A percentile compares a stretch with the other conserved stretches of the same genome.
These are phyloP conservation scores for Excalfactoria chinensis DNA, from an alignment of 2,113 vertebrate genomes.

Conservation along the genomic window DNA sequence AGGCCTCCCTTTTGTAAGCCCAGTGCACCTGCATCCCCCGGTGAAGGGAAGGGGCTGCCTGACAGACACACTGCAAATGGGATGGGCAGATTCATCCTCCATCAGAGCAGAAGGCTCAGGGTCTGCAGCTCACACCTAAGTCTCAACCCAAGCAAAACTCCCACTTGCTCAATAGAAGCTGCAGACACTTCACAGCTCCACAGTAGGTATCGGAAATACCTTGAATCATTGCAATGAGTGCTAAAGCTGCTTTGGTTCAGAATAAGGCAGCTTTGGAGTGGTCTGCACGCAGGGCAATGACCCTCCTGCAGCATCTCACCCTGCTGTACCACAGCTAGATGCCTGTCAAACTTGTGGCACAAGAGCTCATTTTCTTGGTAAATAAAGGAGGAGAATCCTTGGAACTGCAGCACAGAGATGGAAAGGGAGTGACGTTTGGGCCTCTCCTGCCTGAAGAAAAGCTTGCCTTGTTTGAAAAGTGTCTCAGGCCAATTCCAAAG, in stretches of 20 bases:
- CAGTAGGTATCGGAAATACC: fast-evolving
- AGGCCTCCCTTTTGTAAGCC: background rate
- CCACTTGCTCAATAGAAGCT: background rate
- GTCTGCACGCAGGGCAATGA: background rate
- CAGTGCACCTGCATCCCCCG: background rate
- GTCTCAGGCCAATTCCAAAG: background rate
- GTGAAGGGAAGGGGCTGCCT: background rate
- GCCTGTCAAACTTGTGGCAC: background rate
- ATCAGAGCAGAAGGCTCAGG: background rate
- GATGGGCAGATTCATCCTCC: background rate
- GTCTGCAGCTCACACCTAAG: background rate
- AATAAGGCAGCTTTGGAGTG: background rate
- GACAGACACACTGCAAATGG: background rate
- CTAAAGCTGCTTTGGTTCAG: background rate
- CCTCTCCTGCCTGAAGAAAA: background rate
- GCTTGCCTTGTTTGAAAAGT: background rate
- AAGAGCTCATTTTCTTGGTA: background rate
- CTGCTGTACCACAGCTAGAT: background rate
- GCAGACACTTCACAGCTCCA: background rate
- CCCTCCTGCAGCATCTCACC: background rate
- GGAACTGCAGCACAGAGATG: background rate
- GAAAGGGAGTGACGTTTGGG: background rate
- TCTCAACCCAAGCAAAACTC: background rate
- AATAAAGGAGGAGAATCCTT: background rate
- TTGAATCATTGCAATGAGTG: background rate